Evolutionary conservation across 2,797 vertebrate genomes (phyloP).

Genomic region (Cryptoblepharus egeriae): DNA sequence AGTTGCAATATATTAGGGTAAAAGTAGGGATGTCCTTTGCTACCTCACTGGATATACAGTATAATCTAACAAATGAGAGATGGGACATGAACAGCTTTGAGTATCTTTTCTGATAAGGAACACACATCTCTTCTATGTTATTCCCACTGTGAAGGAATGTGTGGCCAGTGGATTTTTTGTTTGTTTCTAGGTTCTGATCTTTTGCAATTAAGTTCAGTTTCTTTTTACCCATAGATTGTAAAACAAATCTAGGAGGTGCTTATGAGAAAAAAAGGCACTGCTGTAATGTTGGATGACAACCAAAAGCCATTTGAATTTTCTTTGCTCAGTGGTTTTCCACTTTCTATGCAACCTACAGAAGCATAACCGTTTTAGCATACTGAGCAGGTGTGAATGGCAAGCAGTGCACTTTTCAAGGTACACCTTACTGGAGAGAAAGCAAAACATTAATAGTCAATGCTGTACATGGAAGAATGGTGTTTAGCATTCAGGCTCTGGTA

Average conservation of each 20-base stretch:
- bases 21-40: not conserved
- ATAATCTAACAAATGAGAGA: not conserved
- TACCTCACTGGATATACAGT: not conserved
- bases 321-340: constrained; percentile 27
- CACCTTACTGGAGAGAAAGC: constrained; percentile 40
- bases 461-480: constrained; percentile 12
- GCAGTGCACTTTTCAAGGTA: constrained; percentile 33
- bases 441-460: constrained; percentile 10
- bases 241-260: constrained; percentile 48
- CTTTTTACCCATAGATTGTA: constrained; percentile 29
- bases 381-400: constrained; percentile 31
- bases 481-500: not conserved
- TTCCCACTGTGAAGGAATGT: not conserved
- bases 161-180: constrained; percentile 50
- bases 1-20: not conserved
- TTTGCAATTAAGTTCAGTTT: not conserved
- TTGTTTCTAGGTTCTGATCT: constrained; percentile 46
- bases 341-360: constrained; percentile 45
- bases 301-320: constrained; percentile 29
- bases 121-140: constrained; percentile 18
- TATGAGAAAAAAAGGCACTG: constrained; percentile 18
- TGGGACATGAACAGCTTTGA: constrained; percentile 6
- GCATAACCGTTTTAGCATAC: constrained; percentile 39
- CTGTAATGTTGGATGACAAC: constrained; percentile 1
- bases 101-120: constrained; percentile 11